Percentiles rank a stretch among this genome's conserved stretches.
Evolutionary conservation across 1,140 invertebrate genomes (phyloP).

Genomic region (Calliopsis andreniformis): DNA sequence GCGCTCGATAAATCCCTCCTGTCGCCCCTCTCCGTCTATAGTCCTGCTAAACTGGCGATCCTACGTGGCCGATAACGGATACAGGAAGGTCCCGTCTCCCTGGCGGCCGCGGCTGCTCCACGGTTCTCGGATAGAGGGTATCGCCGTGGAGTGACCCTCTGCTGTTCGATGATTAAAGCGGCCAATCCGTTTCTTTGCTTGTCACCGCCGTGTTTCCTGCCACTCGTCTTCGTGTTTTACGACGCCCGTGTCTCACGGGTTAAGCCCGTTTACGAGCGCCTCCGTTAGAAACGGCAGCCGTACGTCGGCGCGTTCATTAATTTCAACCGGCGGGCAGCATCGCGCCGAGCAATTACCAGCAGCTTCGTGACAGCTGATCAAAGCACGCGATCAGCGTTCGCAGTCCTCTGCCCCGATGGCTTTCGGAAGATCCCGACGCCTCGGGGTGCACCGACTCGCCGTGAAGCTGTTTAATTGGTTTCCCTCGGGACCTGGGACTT

Average conservation of each 20-base stretch:
- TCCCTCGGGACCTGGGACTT: too few species aligned
- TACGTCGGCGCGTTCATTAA: slow-evolving; percentile 26
- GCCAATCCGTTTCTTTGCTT: slow-evolving; percentile 38
- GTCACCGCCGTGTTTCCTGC: slow-evolving; percentile 31
- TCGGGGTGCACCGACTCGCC: too few species aligned
- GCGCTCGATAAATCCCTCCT: neutral
- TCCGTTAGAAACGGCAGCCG: slow-evolving; percentile 22
- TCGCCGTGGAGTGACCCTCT: neutral
- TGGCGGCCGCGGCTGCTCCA: neutral
- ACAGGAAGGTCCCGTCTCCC: neutral
- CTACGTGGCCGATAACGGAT: neutral
- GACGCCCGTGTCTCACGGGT: neutral
- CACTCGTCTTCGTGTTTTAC: slow-evolving; percentile 37
- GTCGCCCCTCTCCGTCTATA: neutral
- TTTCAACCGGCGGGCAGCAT: neutral
- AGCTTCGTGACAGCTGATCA: neutral
- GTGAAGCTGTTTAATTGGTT: too few species aligned
- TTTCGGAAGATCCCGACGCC: too few species aligned
- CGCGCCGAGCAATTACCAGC: neutral
- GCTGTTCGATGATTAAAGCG: slow-evolving; percentile 41
- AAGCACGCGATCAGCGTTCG: neutral
- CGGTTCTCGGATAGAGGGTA: neutral
- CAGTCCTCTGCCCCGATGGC: neutral
- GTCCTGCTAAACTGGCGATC: too few species aligned
- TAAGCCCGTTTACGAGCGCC: slow-evolving; percentile 20